These are phyloP conservation scores for Benthosema pterotum DNA, from an alignment of 2,797 vertebrate genomes.

Conservation along the genomic window DNA sequence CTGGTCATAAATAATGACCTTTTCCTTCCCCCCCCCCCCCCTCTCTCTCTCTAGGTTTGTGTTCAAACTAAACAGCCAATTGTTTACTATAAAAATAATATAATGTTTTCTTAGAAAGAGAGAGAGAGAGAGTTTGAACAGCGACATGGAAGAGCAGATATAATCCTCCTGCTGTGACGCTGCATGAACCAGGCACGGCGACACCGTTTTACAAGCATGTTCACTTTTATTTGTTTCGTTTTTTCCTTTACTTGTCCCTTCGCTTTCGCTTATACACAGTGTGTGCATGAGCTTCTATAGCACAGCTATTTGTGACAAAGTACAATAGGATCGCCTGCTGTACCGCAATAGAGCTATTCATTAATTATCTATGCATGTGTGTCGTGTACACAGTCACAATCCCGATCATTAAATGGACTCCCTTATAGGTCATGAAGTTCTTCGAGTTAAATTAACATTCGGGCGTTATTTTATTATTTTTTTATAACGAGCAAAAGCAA, in stretches of 20 bases:
- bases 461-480: too few relatives aligned
- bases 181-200: too few relatives aligned
- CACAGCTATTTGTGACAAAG: too few relatives aligned
- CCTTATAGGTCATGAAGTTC: too few relatives aligned
- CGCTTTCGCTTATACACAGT: too few relatives aligned
- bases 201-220: too few relatives aligned
- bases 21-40: neutral
- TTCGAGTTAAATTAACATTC: too few relatives aligned
- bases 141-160: conserved; percentile 58
- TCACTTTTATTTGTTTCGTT: too few relatives aligned
- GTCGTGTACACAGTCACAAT: conserved; percentile 14
- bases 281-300: too few relatives aligned
- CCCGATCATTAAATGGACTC: too few relatives aligned
- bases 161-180: conserved; percentile 53
- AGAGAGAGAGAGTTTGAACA: conserved; percentile 40
- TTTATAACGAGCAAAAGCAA: neutral
- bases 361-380: conserved; percentile 66
- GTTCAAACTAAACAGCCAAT: conserved; percentile 44
- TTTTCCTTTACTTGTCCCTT: too few relatives aligned
- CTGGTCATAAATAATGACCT: neutral
- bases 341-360: conserved; percentile 53
- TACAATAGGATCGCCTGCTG: too few relatives aligned
- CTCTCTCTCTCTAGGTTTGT: conserved; percentile 24
- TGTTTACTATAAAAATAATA: conserved; percentile 59
- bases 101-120: conserved; percentile 30